Base-by-base conservation (phyloP, 2,113 vertebrate species). In the Pelecanoides urinatrix region DNA sequence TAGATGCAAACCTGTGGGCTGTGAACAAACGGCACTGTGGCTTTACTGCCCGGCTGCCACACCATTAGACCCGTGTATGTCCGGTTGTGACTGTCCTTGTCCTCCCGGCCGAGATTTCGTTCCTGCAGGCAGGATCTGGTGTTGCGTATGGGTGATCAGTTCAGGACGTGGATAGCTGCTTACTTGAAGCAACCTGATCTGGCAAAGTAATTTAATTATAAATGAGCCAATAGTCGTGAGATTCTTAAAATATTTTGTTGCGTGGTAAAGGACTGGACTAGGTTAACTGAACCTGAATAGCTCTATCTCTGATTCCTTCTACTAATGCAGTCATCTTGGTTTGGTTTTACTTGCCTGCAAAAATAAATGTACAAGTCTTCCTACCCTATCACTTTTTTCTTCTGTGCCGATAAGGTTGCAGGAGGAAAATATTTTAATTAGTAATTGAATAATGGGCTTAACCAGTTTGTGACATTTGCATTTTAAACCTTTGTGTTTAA, bases 61-160 rank as follows among this genome's bases (percentile, higher is more conserved):
- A 67, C 80, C 38, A 3, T 76, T 63, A 85, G 80, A 21, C 25
- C 21, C 12, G 4, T 11, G 4, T 30, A 4, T 49, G 27, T 58
- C 40, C 30, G 44, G 1, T 17, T 30, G 56, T 30, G 63, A 6
- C 40, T 32, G 23, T 16, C 44, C 19, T 36, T 66, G 15, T 71
- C 16, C 40, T 40, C 16, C 29, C 21, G 13, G 21, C 15, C 38
- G 58, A 49, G 23, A 32, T 67, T 34, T 59, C 34, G 12, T 53
- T 65, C 70, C 49, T 49, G 13, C 20, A 30, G 82, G n/a, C 52
- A 85, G 56, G 27, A 38, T 42, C 40, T 70, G 53, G 7, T 79
- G 34, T 83, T 3, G 1, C 0, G 0, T 32, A 3, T 5, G 5
- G 5, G 25, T 25, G 21, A 9, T 15, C 55, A 91, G 49, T 63